Conservation (phyloP, 2,888 invertebrate species). For the Hypomecis atomaria region DNA sequence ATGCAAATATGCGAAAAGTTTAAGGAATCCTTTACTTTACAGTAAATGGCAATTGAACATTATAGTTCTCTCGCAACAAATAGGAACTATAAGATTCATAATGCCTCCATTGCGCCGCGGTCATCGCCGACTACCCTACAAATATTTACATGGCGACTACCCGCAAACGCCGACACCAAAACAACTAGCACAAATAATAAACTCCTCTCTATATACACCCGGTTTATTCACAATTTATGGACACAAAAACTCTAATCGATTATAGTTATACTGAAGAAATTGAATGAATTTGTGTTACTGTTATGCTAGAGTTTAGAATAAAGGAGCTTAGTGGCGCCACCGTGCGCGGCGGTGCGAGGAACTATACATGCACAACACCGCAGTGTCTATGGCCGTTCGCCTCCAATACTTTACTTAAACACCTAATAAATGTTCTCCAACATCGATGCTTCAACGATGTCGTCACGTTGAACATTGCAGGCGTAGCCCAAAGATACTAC, state of each 20-base stretch:
- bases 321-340: slow-evolving; percentile 80
- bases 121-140: slow-evolving; percentile 42
- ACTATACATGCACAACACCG: slow-evolving; percentile 83
- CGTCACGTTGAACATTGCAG: slow-evolving; percentile 64
- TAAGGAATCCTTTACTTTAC: slow-evolving; percentile 82
- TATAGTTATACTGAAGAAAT: slow-evolving; percentile 64
- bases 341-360: slow-evolving; percentile 82
- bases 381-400: slow-evolving; percentile 80
- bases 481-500: slow-evolving; percentile 51
- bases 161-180: slow-evolving; percentile 66
- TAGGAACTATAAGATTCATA: slow-evolving; percentile 85
- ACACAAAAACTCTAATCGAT: slow-evolving; percentile 74
- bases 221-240: slow-evolving; percentile 73
- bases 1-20: slow-evolving; percentile 84
- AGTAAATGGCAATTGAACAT: slow-evolving; percentile 83
- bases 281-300: slow-evolving; percentile 77
- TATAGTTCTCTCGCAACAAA: slow-evolving; percentile 84
- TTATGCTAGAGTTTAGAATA: slow-evolving; percentile 83
- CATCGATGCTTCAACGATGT: slow-evolving; percentile 75
- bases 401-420: slow-evolving; percentile 79
- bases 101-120: slow-evolving; percentile 70
- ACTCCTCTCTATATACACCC: slow-evolving; percentile 72
- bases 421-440: slow-evolving; percentile 79
- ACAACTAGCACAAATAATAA: slow-evolving; percentile 79
- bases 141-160: slow-evolving; percentile 67